Evolutionary conservation across 2,113 vertebrate species (phyloP).

Genomic region (Struthio camelus): DNA sequence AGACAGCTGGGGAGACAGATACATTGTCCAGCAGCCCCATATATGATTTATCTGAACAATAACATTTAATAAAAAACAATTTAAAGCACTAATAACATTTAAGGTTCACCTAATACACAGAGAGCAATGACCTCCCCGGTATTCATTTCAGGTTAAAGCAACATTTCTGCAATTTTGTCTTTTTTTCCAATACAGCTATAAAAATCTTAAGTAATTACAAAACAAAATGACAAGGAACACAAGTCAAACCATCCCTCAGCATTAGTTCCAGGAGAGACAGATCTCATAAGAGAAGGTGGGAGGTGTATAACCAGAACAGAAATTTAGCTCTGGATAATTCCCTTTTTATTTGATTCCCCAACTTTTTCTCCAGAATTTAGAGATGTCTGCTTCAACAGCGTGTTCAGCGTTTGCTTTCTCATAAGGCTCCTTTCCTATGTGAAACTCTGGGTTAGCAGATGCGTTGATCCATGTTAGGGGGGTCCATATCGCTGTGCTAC

Average conservation of each 20-base stretch:
- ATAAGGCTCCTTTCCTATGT: not conserved
- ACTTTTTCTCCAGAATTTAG: not conserved
- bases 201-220: conserved; percentile 49
- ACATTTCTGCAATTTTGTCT: conserved; percentile 33
- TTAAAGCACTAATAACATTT: conserved; percentile 39
- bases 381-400: not conserved
- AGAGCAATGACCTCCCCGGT: conserved; percentile 37
- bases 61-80: conserved; percentile 60
- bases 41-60: conserved; percentile 63
- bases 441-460: not conserved
- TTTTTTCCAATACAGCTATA: conserved; percentile 57
- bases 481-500: not conserved
- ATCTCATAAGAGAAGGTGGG: not conserved
- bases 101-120: conserved; percentile 52
- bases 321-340: not conserved
- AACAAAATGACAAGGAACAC: conserved; percentile 35
- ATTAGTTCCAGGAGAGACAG: not conserved
- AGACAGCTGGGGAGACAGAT: conserved; percentile 7
- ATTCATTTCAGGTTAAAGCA: conserved; percentile 50
- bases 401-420: not conserved
- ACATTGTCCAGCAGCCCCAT: conserved; percentile 5
- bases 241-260: not conserved
- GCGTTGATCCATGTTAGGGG: not conserved
- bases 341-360: not conserved
- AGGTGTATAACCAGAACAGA: not conserved